These are phyloP conservation scores for Siniperca chuatsi DNA, from an alignment of 2,113 vertebrate genomes.

Conservation along the genomic window DNA sequence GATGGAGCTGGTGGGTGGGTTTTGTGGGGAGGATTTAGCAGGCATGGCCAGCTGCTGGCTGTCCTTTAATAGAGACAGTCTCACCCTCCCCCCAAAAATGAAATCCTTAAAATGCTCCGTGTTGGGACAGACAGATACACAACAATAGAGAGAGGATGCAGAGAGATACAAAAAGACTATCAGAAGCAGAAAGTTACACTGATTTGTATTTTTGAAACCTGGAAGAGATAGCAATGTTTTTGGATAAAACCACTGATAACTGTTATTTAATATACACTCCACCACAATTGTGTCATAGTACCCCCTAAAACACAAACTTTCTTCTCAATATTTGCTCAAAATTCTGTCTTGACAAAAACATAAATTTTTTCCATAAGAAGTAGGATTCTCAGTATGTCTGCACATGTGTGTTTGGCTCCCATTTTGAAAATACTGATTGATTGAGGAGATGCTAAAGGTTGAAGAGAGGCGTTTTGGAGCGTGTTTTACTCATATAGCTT, in stretches of 20 bases:
- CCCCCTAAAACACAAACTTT: neutral
- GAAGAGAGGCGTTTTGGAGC: too few species aligned
- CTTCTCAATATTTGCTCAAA: neutral
- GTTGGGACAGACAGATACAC: conserved; percentile 1
- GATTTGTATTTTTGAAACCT: neutral
- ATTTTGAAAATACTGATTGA: neutral
- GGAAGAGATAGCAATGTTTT: neutral
- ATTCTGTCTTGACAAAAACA: neutral
- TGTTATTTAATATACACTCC: neutral
- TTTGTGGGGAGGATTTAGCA: conserved; percentile 70
- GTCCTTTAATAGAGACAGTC: conserved; percentile 51
- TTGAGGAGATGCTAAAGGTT: too few species aligned
- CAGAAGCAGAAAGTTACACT: neutral
- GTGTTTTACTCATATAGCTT: too few species aligned
- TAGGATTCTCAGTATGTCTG: neutral
- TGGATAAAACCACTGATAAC: neutral
- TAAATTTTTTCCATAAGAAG: neutral
- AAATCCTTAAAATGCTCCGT: conserved; percentile 40
- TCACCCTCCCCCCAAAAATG: conserved; percentile 33
- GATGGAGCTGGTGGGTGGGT: conserved; percentile 79
- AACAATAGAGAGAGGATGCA: conserved; percentile 5
- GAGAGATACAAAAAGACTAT: neutral
- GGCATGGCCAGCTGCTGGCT: conserved; percentile 77
- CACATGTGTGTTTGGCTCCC: neutral
- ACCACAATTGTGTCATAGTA: neutral